Base-by-base conservation (phyloP, 2,113 vertebrate genomes). In the Pyxicephalus adspersus region DNA sequence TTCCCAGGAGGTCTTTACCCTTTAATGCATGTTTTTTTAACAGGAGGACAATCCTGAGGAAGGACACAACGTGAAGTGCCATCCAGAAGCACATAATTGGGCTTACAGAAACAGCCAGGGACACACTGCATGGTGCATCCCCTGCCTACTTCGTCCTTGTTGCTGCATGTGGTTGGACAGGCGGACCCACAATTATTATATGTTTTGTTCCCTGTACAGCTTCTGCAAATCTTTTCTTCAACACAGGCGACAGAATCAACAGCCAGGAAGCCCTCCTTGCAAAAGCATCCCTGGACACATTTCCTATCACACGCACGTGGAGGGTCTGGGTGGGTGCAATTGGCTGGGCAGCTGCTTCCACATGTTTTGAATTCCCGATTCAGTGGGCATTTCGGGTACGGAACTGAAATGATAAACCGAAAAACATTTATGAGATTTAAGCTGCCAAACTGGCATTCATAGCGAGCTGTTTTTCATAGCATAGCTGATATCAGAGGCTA, bases 241-340 rank as follows among this genome's bases (percentile, higher is more conserved):
- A 34, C 31, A 34, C 6, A 6, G 31, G 31, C 6, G 31, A 6
- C 31, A 34, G 31, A 8, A 19, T 20, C 68, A 28, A 28, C 25
- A 16, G 25, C 50, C 18, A 71, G 15, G 20, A 28, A 55, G 9
- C 23, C 68, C 8, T 71, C 34, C 20, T 52, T 71, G 68, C 68
- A 71, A 51, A 71, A 71, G 17, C 68, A 71, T 50, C 68, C 68
- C 45, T 29, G 5, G 15, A 29, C 51, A 20, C 68, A 71, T 2
- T 28, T 3, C 38, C 25, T 25, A 16, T 2, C 23, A 8, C 34
- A 51, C 3, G 9, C 2, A 2, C 34, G n/a, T 6, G 28, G 64
- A 13, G 38, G 20, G 22, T 26, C 6, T 17, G 5, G 50, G 3
- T 70, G 0, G 38, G 9, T 25, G 38, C 66, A 70, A 45, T 25